These are phyloP conservation scores for Eleutherodactylus coqui DNA, from an alignment of 2,797 vertebrate species.

Conservation along the genomic window DNA sequence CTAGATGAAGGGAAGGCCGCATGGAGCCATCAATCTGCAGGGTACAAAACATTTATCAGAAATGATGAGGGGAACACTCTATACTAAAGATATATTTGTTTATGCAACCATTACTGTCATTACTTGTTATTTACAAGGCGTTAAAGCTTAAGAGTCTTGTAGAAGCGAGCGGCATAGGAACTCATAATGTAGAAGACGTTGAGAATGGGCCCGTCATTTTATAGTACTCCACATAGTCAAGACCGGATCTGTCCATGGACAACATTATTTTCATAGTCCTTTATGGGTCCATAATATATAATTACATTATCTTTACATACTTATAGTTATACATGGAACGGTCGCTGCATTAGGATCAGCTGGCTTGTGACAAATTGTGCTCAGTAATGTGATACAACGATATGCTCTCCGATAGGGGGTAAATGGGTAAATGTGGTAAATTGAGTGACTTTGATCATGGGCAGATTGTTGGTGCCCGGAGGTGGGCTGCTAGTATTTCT, in stretches of 20 bases:
- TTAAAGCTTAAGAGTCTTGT: background rate
- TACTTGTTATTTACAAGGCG: background rate
- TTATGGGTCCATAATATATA: too few relatives aligned
- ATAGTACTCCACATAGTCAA: background rate
- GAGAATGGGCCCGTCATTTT: background rate
- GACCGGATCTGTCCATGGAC: background rate
- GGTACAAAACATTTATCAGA: slow-evolving; percentile 72
- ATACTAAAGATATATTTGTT: slow-evolving; percentile 37
- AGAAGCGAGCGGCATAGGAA: background rate
- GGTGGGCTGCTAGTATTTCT: too few relatives aligned
- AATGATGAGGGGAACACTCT: slow-evolving; percentile 7
- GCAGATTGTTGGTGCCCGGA: too few relatives aligned
- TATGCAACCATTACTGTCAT: slow-evolving; percentile 17
- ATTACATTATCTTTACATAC: too few relatives aligned
- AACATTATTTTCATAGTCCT: background rate
- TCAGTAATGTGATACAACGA: too few relatives aligned
- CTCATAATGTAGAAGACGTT: background rate
- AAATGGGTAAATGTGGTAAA: too few relatives aligned
- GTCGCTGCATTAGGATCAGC: too few relatives aligned
- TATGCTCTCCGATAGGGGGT: too few relatives aligned
- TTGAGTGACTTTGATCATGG: too few relatives aligned
- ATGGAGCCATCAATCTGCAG: slow-evolving; percentile 71
- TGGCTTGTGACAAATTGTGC: too few relatives aligned
- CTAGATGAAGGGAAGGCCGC: slow-evolving; percentile 69
- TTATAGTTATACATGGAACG: too few relatives aligned